These are phyloP conservation scores for Hylyphantes graminicola DNA, from an alignment of 1,140 invertebrate species.

Conservation along the genomic window DNA sequence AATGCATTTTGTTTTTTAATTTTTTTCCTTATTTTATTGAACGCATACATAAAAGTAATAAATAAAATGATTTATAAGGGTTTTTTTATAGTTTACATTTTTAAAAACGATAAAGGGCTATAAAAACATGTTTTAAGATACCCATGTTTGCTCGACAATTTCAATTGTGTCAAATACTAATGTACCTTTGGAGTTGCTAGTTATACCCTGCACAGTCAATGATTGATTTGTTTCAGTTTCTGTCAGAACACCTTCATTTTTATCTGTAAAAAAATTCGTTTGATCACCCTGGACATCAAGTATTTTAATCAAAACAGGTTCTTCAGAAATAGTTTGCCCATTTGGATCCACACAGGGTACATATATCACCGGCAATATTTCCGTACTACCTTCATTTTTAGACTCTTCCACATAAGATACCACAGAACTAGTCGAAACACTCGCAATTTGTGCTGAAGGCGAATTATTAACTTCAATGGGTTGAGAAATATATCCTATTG, in stretches of 20 bases:
- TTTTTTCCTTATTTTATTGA: too few species aligned
- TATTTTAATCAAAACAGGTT: slow-evolving; percentile 52
- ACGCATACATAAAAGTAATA: too few species aligned
- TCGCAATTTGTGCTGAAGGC: too few species aligned
- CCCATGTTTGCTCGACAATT: background rate
- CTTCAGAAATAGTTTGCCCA: slow-evolving; percentile 9
- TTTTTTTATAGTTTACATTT: too few species aligned
- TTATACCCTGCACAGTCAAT: background rate
- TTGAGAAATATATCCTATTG: too few species aligned
- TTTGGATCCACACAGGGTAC: background rate
- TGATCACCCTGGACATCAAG: slow-evolving; percentile 12
- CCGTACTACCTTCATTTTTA: background rate
- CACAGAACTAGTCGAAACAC: background rate
- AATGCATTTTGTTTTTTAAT: too few species aligned
- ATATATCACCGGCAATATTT: background rate
- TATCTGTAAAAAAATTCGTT: too few species aligned
- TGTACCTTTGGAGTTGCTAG: slow-evolving; percentile 2
- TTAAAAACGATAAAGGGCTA: too few species aligned
- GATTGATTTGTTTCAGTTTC: background rate
- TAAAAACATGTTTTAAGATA: too few species aligned
- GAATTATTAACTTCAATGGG: too few species aligned
- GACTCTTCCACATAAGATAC: slow-evolving; percentile 6
- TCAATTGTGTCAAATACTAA: slow-evolving; percentile 17
- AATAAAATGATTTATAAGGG: too few species aligned
- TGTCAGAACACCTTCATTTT: too few species aligned